A percentile compares a stretch with the other conserved stretches of the same genome.
phyloP scores from a whole-genome alignment of 2,113 vertebrate genomes.

The Hydropotes inermis region DNA sequence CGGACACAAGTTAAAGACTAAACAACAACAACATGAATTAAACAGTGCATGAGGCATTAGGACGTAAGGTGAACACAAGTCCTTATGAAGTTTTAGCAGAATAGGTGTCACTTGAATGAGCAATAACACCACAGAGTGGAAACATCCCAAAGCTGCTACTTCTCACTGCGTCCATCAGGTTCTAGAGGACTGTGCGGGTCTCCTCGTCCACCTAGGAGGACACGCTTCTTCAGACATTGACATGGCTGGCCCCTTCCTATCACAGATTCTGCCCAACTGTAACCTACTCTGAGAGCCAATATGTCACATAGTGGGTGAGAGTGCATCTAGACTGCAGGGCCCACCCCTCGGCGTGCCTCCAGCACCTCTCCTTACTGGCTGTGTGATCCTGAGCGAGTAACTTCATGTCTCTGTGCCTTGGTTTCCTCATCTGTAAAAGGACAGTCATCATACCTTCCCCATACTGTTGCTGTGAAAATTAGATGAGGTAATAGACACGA shows the following conservation, averaged over 20 bases:
- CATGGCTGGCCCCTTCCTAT: not conserved
- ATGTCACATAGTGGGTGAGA: accelerated
- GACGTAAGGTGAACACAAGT: too few relatives aligned
- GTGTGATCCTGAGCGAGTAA: not conserved
- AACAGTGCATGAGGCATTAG: not conserved
- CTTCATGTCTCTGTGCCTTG: not conserved
- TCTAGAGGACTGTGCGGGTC: not conserved
- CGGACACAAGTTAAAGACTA: not conserved
- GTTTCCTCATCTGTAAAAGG: not conserved
- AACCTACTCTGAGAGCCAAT: not conserved
- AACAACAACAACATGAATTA: not conserved
- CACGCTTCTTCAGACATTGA: not conserved
- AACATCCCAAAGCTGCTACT: not conserved
- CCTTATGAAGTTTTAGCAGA: not conserved
- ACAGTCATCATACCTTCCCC: accelerated
- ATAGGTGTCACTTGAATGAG: not conserved
- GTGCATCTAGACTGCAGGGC: accelerated
- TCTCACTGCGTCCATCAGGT: accelerated
- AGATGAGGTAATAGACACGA: not conserved
- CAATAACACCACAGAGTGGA: not conserved
- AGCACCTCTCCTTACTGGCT: not conserved
- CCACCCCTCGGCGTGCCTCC: not conserved
- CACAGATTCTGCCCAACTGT: too few relatives aligned
- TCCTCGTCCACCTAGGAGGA: not conserved
- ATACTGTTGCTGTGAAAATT: not conserved